Percentiles rank a stretch among this genome's conserved stretches.
phyloP scores from a whole-genome alignment of 2,888 invertebrate genomes.

The Phorcus lineatus region DNA sequence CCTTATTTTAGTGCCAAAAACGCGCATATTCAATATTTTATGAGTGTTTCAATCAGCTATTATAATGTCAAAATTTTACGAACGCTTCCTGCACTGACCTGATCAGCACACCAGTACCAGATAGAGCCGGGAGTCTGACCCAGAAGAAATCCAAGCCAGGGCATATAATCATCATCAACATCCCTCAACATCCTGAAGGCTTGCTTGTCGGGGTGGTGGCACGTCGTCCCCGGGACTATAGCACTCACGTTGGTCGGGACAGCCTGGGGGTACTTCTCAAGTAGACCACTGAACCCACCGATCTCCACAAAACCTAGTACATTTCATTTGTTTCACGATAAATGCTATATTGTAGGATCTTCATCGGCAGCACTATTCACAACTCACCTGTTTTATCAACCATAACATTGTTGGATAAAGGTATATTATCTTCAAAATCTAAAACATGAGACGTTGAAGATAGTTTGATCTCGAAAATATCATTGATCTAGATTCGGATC shows the following conservation, averaged over 20 bases:
- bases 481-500: no score
- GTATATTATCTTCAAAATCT: no score
- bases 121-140: constrained; percentile 78
- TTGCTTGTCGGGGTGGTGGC: constrained; percentile 72
- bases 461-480: no score
- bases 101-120: constrained; percentile 78
- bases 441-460: no score
- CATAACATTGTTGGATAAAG: no score
- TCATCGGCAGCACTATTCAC: no score
- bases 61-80: not conserved
- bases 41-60: not conserved
- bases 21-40: not conserved
- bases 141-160: constrained; percentile 78
- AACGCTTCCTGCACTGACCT: constrained; percentile 59
- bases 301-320: constrained; percentile 74
- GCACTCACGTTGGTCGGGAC: constrained; percentile 65
- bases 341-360: no score
- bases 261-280: constrained; percentile 74
- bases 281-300: constrained; percentile 75
- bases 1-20: constrained; percentile 74
- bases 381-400: no score
- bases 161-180: constrained; percentile 76
- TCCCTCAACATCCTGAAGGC: constrained; percentile 76
- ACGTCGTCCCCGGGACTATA: constrained; percentile 63
- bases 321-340: not conserved